phyloP scores from a whole-genome alignment of 2,113 vertebrate genomes.

The Gavialis gangeticus region DNA sequence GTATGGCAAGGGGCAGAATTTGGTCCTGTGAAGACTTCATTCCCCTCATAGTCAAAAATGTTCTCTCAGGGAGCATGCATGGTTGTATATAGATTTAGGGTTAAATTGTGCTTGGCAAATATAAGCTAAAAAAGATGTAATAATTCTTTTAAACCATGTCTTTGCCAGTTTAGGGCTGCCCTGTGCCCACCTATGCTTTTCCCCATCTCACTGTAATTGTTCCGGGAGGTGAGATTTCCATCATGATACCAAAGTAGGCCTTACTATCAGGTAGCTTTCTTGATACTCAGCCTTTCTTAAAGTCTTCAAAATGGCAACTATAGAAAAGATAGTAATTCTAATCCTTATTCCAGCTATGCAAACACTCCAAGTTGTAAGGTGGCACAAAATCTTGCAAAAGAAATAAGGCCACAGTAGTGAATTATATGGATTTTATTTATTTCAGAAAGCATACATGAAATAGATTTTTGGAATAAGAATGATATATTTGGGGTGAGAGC shows the following conservation, averaged over 20 bases:
- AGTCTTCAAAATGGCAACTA: neutral
- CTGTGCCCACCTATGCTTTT: neutral
- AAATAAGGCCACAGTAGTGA: neutral
- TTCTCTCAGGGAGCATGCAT: neutral
- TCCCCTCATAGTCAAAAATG: neutral
- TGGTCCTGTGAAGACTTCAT: neutral
- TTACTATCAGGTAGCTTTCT: neutral
- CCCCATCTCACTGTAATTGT: constrained; percentile 15
- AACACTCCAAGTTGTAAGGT: neutral
- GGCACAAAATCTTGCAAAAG: neutral
- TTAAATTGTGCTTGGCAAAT: constrained; percentile 49
- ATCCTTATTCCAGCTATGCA: neutral
- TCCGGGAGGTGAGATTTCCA: constrained; percentile 15
- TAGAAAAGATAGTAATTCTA: constrained; percentile 2
- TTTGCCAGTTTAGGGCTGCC: neutral
- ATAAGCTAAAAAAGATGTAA: constrained; percentile 26
- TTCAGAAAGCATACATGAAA: neutral
- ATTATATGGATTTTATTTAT: neutral
- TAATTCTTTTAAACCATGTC: constrained; percentile 21
- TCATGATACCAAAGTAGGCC: neutral
- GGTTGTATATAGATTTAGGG: neutral
- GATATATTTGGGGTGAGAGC: neutral
- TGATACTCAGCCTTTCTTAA: neutral
- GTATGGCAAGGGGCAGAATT: neutral
- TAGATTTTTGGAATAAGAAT: neutral